These are phyloP conservation scores for Ploceus nigricollis DNA, from an alignment of 2,113 vertebrate species.

Conservation along the genomic window DNA sequence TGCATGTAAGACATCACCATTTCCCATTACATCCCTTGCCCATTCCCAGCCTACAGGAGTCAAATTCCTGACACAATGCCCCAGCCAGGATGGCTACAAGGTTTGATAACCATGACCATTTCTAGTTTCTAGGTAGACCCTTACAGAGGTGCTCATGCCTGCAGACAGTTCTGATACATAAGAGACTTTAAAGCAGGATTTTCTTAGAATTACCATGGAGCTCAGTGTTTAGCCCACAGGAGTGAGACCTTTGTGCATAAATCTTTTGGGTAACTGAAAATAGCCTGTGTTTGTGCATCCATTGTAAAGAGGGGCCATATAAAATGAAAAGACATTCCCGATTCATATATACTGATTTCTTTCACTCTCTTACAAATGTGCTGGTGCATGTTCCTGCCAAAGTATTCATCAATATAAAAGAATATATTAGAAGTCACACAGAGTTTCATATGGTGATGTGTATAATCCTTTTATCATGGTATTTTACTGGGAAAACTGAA, in stretches of 20 bases:
- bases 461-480: background rate
- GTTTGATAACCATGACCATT: background rate
- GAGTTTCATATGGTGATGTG: background rate
- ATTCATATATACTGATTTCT: background rate
- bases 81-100: background rate
- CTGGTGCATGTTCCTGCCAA: background rate
- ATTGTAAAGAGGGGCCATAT: background rate
- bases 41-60: background rate
- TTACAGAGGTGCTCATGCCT: background rate
- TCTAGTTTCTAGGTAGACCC: background rate
- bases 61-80: background rate
- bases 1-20: background rate
- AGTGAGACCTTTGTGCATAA: background rate
- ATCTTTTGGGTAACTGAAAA: background rate
- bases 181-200: background rate
- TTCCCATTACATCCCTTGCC: background rate
- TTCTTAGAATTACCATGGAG: background rate
- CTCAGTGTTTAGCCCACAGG: background rate
- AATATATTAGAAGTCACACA: background rate
- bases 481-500: background rate
- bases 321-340: background rate
- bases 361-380: background rate
- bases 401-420: background rate
- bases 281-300: background rate
- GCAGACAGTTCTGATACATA: background rate